Evolutionary conservation across 2,888 invertebrate species (phyloP).

Genomic region (Apoderus coryli): DNA sequence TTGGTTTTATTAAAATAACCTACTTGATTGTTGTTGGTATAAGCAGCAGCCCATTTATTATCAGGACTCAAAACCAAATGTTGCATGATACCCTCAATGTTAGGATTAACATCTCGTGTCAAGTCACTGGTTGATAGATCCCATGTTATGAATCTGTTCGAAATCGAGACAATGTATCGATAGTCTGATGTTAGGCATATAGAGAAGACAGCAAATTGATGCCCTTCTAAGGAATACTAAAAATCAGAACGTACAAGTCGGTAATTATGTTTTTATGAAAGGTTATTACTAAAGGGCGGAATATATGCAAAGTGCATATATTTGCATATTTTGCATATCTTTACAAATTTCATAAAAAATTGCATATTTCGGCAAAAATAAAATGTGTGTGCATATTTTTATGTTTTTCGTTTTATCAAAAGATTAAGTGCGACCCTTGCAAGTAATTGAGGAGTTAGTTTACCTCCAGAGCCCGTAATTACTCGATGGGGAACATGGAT

Average conservation of each 20-base stretch:
- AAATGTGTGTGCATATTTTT: no score
- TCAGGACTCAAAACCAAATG: constrained; percentile 83
- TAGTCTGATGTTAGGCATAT: constrained; percentile 81
- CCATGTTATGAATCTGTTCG: constrained; percentile 94
- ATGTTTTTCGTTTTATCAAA: no score
- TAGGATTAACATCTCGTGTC: constrained; percentile 82
- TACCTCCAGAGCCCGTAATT: no score
- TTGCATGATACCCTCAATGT: constrained; percentile 93
- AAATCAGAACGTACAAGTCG: no score
- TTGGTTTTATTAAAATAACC: no score
- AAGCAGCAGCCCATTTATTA: constrained; percentile 91
- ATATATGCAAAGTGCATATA: no score
- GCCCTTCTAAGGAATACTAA: constrained; percentile 91
- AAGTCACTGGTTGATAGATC: constrained; percentile 92
- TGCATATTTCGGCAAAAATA: no score
- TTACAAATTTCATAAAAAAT: no score
- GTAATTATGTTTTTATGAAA: neutral
- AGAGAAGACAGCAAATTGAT: constrained; percentile 93
- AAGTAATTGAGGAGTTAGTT: no score
- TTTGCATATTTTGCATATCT: no score
- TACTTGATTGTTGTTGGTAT: constrained; percentile 85
- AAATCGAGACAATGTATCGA: constrained; percentile 89
- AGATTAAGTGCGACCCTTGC: no score
- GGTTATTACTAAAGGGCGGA: neutral
- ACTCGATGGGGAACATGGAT: no score